Evolutionary conservation across 35 echinoderm and acorn worm species (phyloP).

Genomic region (Apostichopus japonicus): DNA sequence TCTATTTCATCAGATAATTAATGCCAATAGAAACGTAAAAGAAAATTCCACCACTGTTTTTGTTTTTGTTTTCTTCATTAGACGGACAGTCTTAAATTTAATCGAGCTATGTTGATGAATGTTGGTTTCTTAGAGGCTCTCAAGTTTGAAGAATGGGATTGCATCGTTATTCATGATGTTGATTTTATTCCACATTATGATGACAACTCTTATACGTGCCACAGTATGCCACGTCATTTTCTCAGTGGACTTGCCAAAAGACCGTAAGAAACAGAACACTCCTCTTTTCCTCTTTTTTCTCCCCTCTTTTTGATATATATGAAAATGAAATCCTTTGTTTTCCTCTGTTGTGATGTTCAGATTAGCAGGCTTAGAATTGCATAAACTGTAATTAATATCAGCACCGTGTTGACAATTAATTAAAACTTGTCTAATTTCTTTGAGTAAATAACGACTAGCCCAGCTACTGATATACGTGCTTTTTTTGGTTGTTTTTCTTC

Average conservation of each 20-base stretch:
- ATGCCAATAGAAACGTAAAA: no score
- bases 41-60: background rate
- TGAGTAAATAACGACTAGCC: no score
- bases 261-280: background rate
- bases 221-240: constrained; percentile 42
- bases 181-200: constrained; percentile 14
- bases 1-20: no score
- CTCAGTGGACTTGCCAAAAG: constrained; percentile 44
- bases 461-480: no score
- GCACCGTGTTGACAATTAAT: no score
- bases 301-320: background rate
- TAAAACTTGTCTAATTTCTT: no score
- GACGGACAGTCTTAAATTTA: constrained; percentile 16
- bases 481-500: no score
- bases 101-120: constrained; percentile 27
- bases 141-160: constrained; percentile 44
- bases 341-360: no score
- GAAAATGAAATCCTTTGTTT: no score
- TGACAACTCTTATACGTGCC: constrained; percentile 15
- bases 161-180: constrained; percentile 22
- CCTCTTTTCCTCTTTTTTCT: background rate
- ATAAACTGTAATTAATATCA: no score
- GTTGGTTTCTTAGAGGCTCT: constrained; percentile 21
- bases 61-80: background rate
- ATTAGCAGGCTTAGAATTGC: no score